A percentile compares a stretch with the other conserved stretches of the same genome.
These are phyloP conservation scores for Chamaetylas fuelleborni DNA, from an alignment of 2,113 vertebrate genomes.

Conservation along the genomic window DNA sequence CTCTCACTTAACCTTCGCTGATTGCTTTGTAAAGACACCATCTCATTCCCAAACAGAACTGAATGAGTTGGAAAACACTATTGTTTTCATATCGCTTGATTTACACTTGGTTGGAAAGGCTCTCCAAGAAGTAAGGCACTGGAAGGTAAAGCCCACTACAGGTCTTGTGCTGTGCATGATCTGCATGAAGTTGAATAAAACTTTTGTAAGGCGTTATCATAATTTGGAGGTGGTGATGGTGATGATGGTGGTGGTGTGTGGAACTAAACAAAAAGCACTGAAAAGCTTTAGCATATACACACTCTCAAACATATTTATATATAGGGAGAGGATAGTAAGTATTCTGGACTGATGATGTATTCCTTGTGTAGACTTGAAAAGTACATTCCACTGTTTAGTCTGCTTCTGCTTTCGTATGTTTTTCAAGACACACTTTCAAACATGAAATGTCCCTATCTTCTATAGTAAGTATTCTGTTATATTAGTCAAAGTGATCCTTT, in stretches of 20 bases:
- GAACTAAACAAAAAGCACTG: not conserved
- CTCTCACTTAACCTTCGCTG: not conserved
- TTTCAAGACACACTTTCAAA: not conserved
- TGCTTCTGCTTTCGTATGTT: not conserved
- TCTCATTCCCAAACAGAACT: not conserved
- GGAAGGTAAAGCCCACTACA: not conserved
- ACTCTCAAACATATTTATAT: not conserved
- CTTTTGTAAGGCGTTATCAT: not conserved
- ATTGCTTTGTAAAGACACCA: not conserved
- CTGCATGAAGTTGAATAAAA: conserved; percentile 28
- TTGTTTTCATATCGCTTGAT: not conserved
- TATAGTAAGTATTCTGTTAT: not conserved
- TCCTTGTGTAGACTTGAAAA: not conserved
- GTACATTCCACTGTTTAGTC: not conserved
- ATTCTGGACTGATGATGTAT: not conserved
- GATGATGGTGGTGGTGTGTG: not conserved
- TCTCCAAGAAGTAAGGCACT: not conserved
- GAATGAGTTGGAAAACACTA: not conserved
- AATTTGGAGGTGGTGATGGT: not conserved
- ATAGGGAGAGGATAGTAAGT: not conserved
- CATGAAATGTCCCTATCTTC: not conserved
- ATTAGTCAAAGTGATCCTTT: not conserved
- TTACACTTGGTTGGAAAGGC: not conserved
- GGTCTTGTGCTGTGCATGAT: not conserved
- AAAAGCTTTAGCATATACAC: not conserved